Base-by-base conservation (phyloP, 2,888 invertebrate genomes). In the Liopterus haemorrhoidalis region DNA sequence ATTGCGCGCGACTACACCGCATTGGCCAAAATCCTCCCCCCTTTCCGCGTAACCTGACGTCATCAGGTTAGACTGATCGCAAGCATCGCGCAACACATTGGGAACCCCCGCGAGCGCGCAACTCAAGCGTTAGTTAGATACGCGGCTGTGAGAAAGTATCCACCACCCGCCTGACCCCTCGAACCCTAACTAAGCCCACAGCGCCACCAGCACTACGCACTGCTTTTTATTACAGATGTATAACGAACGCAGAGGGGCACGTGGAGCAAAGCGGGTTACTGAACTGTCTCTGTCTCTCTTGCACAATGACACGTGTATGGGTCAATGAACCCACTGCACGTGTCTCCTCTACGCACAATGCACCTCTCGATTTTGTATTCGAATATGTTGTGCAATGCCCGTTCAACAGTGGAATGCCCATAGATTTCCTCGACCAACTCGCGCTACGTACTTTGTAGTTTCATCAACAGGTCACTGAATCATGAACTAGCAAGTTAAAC, bases 201-300 rank as follows among this genome's bases (percentile, higher is more conserved):
- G n/a, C 11, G 5, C 22, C 6, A 2, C 2, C 24, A 8, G 22
- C 5, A 5, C 22, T 19, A 19, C 28, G 28, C 27, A 39, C 19
- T 11, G 14, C 28, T 15, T 20, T 27, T 19, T 27, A 28, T 12
- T 28, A 11, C 28, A 25, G 35, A 22, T 8, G 22, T 36, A 36
- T 36, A 22, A 36, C 22, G 12, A 9, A 31, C 31, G 14, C 31
- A 31, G 37, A 38, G 30, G 37, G 43, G 37, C 43, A 44, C 43
- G 43, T 44, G 43, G 36, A 37, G 43, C 37, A 32, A 44, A 43
- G 37, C 43, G 43, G 43, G 43, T 44, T 44, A 44, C 37, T 44
- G 43, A 44, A 44, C 43, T 35, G 43, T 28, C 14, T 28, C 31
- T 16, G 36, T 44, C 43, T 44, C 43, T 30, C 16, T 44, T 35